phyloP scores from a whole-genome alignment of 2,797 vertebrate species.

The Emydoidea blandingii region DNA sequence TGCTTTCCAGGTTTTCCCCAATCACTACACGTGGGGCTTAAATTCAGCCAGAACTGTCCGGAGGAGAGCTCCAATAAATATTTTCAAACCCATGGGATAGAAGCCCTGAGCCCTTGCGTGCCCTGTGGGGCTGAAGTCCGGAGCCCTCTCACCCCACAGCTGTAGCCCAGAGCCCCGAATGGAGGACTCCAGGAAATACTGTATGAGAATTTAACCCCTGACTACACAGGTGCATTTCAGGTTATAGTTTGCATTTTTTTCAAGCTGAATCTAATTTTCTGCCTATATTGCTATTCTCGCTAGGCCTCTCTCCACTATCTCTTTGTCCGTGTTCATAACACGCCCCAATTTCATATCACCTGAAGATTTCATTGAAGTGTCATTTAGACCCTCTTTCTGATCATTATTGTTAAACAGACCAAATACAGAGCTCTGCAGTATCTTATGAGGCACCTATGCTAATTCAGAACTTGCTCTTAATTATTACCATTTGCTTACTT shows the following conservation, averaged over 20 bases:
- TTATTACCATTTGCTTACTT: slow-evolving; percentile 26
- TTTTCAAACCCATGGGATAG: no score
- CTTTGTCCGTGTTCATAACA: neutral
- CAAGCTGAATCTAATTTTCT: neutral
- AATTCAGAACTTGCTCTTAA: neutral
- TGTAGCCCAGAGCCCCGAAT: no score
- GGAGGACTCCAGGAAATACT: no score
- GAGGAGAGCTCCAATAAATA: no score
- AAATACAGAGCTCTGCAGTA: neutral
- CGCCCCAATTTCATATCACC: neutral
- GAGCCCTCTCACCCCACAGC: no score
- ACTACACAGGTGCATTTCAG: no score
- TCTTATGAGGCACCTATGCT: neutral
- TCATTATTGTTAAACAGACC: neutral
- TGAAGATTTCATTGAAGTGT: slow-evolving; percentile 20
- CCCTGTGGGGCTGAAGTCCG: no score
- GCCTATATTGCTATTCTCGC: neutral
- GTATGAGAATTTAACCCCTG: no score
- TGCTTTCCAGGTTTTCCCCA: neutral
- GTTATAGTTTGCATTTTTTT: neutral
- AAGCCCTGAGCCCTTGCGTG: no score
- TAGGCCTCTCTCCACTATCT: slow-evolving; percentile 15
- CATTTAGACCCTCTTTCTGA: neutral
- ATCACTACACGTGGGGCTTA: neutral
- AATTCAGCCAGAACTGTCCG: no score